phyloP scores from a whole-genome alignment of 2,797 vertebrate genomes.

The Halcyon leucocephala region DNA sequence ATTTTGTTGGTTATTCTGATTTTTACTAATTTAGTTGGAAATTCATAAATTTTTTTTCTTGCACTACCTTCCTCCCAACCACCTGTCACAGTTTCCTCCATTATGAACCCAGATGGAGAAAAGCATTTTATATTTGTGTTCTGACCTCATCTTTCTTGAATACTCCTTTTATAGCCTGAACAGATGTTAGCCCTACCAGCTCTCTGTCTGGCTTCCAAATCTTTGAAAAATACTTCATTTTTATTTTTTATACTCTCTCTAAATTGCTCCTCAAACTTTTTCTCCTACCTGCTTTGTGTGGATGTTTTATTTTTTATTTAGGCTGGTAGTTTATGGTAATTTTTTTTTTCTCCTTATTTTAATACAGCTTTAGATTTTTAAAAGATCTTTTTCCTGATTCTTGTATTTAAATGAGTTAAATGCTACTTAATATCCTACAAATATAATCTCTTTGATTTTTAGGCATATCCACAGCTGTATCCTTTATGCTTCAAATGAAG shows the following conservation, averaged over 20 bases:
- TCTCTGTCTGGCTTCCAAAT: neutral
- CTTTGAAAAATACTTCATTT: neutral
- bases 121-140: neutral
- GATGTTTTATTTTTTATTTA: neutral
- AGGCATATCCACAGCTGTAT: neutral
- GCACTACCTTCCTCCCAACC: neutral
- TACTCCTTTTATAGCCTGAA: neutral
- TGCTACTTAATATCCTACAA: neutral
- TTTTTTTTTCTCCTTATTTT: neutral
- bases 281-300: neutral
- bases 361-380: neutral
- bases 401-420: neutral
- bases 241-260: neutral
- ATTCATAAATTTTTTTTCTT: neutral
- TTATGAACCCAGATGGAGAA: neutral
- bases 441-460: neutral
- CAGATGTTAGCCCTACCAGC: neutral
- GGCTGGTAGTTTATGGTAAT: neutral
- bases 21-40: neutral
- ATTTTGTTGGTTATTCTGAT: neutral
- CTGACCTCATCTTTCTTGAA: conserved; percentile 10
- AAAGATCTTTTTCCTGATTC: neutral
- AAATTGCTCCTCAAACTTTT: neutral
- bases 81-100: neutral
- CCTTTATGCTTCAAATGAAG: neutral